phyloP scores from a whole-genome alignment of 2,797 vertebrate species.

The Ispidina lecontei region DNA sequence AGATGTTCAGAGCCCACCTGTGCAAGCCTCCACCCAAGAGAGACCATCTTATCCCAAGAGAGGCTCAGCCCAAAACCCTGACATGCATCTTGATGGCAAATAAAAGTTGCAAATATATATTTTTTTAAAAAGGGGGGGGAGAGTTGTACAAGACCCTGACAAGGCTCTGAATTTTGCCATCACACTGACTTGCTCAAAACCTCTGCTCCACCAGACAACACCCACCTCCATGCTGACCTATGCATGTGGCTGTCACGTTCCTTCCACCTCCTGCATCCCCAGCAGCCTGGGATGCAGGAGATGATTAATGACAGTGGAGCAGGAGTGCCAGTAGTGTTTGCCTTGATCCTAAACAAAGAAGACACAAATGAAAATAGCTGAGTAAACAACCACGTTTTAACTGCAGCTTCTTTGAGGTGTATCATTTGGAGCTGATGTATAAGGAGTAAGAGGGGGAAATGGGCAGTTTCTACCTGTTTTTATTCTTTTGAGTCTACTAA shows the following conservation, averaged over 20 bases:
- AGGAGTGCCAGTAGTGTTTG: background rate
- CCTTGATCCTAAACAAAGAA: background rate
- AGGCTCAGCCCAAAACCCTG: background rate
- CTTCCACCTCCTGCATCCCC: conserved; percentile 38
- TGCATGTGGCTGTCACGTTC: conserved; percentile 25
- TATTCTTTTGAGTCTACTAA: background rate
- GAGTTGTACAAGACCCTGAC: background rate
- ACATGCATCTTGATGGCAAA: background rate
- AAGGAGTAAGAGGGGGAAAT: background rate
- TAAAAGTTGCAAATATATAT: background rate
- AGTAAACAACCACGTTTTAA: background rate
- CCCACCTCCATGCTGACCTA: conserved; percentile 34
- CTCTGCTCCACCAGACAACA: conserved; percentile 41
- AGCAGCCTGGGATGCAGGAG: background rate
- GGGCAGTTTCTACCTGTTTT: background rate
- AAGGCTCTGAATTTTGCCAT: conserved; percentile 12
- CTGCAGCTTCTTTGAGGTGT: background rate
- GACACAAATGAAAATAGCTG: fast-evolving
- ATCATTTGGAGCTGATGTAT: background rate
- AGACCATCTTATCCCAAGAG: background rate
- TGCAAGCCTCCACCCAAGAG: background rate
- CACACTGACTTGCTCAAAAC: conserved; percentile 23
- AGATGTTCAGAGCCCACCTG: background rate
- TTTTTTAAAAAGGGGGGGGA: fast-evolving
- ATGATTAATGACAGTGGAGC: conserved; percentile 26